These are phyloP conservation scores for Haliclona indistincta DNA, from an alignment of 37 sponge, comb jelly and placozoan genomes.

Conservation along the genomic window DNA sequence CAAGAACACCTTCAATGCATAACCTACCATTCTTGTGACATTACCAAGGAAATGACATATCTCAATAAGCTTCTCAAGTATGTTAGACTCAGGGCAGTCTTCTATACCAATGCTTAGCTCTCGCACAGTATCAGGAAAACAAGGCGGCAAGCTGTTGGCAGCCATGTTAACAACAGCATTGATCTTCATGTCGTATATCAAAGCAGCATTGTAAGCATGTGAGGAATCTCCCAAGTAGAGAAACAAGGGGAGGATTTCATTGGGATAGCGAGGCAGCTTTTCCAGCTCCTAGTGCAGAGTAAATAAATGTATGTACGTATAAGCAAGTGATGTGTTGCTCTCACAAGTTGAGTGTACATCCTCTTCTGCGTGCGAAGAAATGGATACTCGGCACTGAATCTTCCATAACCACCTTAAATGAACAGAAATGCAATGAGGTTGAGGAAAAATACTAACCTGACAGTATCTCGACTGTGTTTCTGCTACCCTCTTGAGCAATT, in stretches of 20 bases:
- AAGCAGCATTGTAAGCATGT: conserved; percentile 75
- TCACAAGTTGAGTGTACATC: conserved; percentile 80
- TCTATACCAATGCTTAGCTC: conserved; percentile 50
- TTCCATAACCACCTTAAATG: conserved; percentile 87
- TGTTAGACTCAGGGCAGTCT: conserved; percentile 44
- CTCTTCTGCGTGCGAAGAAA: conserved; percentile 89
- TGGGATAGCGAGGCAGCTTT: conserved; percentile 75
- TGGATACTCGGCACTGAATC: conserved; percentile 93
- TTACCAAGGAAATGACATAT: conserved; percentile 75
- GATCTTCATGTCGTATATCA: conserved; percentile 84
- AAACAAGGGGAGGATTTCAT: conserved; percentile 85
- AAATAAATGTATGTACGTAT: not conserved
- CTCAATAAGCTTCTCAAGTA: conserved; percentile 52
- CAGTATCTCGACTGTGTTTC: conserved; percentile 78
- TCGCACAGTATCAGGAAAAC: conserved; percentile 38
- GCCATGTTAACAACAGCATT: conserved; percentile 48
- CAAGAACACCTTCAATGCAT: not conserved
- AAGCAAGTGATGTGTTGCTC: conserved; percentile 6
- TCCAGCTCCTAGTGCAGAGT: conserved; percentile 71
- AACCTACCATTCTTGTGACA: not conserved
- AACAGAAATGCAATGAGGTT: not conserved
- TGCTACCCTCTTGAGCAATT: conserved; percentile 66
- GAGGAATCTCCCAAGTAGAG: conserved; percentile 83
- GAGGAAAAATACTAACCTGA: conserved; percentile 51
- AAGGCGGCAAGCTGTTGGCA: conserved; percentile 36